Base-by-base conservation (phyloP, 2,113 vertebrate species). In the Amphiprion percula region DNA sequence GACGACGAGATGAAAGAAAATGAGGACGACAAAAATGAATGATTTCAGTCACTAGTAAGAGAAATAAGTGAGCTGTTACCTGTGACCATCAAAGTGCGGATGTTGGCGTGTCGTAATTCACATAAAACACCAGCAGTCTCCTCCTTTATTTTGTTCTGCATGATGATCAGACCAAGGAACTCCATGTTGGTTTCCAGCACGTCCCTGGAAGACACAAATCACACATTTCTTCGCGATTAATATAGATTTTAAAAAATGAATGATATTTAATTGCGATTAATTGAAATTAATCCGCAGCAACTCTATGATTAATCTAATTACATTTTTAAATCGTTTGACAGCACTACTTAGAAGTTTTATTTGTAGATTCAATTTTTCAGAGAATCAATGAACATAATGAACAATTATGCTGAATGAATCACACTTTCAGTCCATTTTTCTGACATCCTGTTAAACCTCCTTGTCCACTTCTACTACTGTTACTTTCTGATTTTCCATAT, bases 51-150 rank as follows among this genome's bases (percentile, higher is more conserved):
- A 16, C 21, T 19, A 0, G 0, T 37, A 15, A 24, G 59, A 56
- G 15, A 64, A 26, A 16, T 46, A 3, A 11, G 14, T 3, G 4
- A 28, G 60, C 24, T 1, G 2, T 73, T 73, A 99, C 98, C 98
- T 94, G 98, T 99, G 56, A 99, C 96, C 98, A 99, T 99, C 87
- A 99, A 90, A 2, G 97, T 98, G 89, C 98, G 97, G 89, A 99
- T 97, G 90, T 95, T 96, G 76, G 98, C 98, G 84, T 92, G 95
- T 77, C 93, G 96, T 52, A 99, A 92, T 79, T 97, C 96, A 80
- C 91, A 86, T 89, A 99, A 94, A 66, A 98, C 97, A 14, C 94
- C 93, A 15, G 96, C 95, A 9, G 97, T 97, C 94, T 99, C 96
- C 74, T 92, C 85, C 90, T 99, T 99, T 82, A 99, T 95, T 89